Evolutionary conservation across 2,888 invertebrate species (phyloP).

Genomic region (Lomographa bimaculata): DNA sequence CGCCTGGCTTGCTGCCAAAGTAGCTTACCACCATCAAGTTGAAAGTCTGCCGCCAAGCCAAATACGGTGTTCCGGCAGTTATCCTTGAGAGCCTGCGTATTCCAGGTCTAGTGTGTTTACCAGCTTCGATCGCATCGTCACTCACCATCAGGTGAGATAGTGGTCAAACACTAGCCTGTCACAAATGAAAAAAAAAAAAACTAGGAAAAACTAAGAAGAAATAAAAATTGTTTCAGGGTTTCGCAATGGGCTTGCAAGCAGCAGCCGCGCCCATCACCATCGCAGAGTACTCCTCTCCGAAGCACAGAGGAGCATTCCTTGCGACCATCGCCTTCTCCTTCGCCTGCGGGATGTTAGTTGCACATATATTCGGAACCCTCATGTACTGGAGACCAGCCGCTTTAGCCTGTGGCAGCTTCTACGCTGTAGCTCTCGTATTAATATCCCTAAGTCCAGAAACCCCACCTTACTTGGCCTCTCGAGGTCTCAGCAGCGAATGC

Average conservation of each 20-base stretch:
- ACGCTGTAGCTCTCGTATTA: constrained; percentile 75
- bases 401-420: constrained; percentile 75
- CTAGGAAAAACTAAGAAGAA: too few species aligned
- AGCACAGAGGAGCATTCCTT: constrained; percentile 85
- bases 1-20: too few species aligned
- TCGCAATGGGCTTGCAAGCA: constrained; percentile 80
- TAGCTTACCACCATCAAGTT: too few species aligned
- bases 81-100: too few species aligned
- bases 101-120: too few species aligned
- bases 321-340: constrained; percentile 85
- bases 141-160: too few species aligned
- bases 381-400: constrained; percentile 84
- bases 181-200: too few species aligned
- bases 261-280: constrained; percentile 73
- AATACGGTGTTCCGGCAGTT: too few species aligned
- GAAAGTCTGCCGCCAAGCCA: too few species aligned
- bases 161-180: too few species aligned
- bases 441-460: constrained; percentile 85
- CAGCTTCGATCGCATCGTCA: too few species aligned
- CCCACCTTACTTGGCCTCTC: constrained; percentile 85
- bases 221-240: constrained; percentile 74
- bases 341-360: constrained; percentile 85
- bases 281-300: constrained; percentile 80
- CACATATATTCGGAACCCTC: constrained; percentile 85
- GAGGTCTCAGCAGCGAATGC: constrained; percentile 79